These are phyloP conservation scores for Macrobrachium rosenbergii DNA, from an alignment of 1,140 invertebrate species.

Conservation along the genomic window DNA sequence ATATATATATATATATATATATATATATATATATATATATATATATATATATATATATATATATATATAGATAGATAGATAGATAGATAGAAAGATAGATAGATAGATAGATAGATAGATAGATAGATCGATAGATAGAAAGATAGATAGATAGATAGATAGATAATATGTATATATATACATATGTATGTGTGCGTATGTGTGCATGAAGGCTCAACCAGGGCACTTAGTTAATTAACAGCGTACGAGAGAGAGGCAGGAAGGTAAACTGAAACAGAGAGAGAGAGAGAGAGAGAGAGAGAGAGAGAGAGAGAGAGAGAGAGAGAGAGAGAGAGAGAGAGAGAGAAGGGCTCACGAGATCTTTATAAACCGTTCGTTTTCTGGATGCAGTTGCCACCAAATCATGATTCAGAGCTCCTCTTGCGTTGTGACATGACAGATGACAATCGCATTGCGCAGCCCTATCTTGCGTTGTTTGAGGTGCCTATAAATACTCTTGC, in stretches of 20 bases:
- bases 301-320: not conserved
- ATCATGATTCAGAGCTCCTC: no score
- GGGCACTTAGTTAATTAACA: not conserved
- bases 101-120: not conserved
- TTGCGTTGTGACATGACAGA: no score
- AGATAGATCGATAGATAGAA: not conserved
- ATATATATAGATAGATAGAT: conserved; percentile 7
- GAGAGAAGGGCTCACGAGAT: not conserved
- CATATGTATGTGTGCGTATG: not conserved
- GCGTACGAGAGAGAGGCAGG: conserved; percentile 20
- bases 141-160: no score
- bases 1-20: no score
- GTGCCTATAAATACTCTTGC: no score
- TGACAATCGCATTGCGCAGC: no score
- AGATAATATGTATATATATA: not conserved
- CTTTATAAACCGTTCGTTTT: no score
- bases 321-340: not conserved
- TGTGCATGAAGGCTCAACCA: not conserved
- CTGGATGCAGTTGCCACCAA: no score
- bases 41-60: conserved; percentile 35
- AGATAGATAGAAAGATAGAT: not conserved
- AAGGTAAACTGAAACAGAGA: not conserved
- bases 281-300: not conserved
- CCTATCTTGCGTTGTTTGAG: no score
- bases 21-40: conserved; percentile 17